Base-by-base conservation (phyloP, 1,140 invertebrate species). In the Anagrus nilaparvatae region DNA sequence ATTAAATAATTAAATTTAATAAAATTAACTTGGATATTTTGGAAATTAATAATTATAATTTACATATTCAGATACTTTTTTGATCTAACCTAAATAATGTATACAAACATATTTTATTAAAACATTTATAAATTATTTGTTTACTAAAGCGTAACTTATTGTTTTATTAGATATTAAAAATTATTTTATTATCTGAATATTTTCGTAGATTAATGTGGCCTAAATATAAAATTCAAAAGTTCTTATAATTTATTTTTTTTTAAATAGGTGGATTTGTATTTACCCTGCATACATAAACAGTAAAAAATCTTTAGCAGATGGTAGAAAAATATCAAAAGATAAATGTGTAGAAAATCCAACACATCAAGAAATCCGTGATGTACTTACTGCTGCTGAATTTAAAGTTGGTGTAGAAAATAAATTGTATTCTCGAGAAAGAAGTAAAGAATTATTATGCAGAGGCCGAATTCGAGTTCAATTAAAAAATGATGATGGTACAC, bases 211-310 rank as follows among this genome's bases (percentile, higher is more conserved):
- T 27, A 3, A 27, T 41, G 24, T 8, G 9, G 5, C 10, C 14
- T 41, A 7, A 17, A 32, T 32, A 17, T 10, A 32, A 7, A 10
- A 32, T 13, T 10, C 8, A 10, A 10, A 14, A 10, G 9, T 10
- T 32, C 6, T 32, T 14, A 10, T 10, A 13, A 17, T 5, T 32
- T 9, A 27, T 27, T 16, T 29, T 43, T 55, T 58, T 52, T 69
- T 68, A 12, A 58, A 18, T 31, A 92, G 93, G 55, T 98, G 94
- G 94, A 78, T 97, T 40, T 94, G 89, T 54, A 85, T 99, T 41
- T 98, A 98, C 69, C 96, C 96, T 28, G 81, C 89, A 1, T 98
- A 98, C 54, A 73, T 98, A 16, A 97, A 98, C 57, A 92, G 81
- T 48, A 95, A 91, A 56, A 95, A 90, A 65, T 90, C 88, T 0